Percentiles rank a stretch among this genome's conserved stretches.
Conservation (phyloP, 2,888 invertebrate genomes). For the Dicycla oo region DNA sequence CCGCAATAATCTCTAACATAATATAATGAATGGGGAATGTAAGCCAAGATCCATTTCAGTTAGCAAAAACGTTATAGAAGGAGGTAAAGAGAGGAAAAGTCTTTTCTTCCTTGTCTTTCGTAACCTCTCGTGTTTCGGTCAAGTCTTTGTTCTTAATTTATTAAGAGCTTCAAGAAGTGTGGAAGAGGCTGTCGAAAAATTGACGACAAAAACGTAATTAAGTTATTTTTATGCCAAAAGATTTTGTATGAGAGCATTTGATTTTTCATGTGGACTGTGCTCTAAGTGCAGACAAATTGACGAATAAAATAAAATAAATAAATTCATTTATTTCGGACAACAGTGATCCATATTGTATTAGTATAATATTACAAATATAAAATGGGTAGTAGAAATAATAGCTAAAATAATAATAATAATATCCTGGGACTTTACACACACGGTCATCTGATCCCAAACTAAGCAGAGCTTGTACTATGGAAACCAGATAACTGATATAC, state of each 20-base stretch:
- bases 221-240: neutral
- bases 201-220: conserved; percentile 3
- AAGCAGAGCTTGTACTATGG: no score
- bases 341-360: no score
- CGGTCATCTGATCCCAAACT: no score
- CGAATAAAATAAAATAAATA: no score
- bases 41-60: conserved; percentile 52
- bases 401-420: no score
- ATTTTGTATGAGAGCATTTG: neutral
- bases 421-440: no score
- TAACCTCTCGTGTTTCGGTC: conserved; percentile 33
- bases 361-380: no score
- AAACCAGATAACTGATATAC: no score
- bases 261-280: neutral
- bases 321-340: no score
- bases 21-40: conserved; percentile 36
- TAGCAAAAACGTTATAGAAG: conserved; percentile 39
- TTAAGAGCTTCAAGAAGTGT: conserved; percentile 32
- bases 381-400: no score
- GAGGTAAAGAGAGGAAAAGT: conserved; percentile 9
- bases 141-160: conserved; percentile 41
- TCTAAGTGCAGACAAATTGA: neutral
- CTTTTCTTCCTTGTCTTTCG: conserved; percentile 20
- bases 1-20: conserved; percentile 37
- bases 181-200: conserved; percentile 11